These are phyloP conservation scores for Stenotaenia linearis DNA, from an alignment of 2,888 invertebrate genomes.

Conservation along the genomic window DNA sequence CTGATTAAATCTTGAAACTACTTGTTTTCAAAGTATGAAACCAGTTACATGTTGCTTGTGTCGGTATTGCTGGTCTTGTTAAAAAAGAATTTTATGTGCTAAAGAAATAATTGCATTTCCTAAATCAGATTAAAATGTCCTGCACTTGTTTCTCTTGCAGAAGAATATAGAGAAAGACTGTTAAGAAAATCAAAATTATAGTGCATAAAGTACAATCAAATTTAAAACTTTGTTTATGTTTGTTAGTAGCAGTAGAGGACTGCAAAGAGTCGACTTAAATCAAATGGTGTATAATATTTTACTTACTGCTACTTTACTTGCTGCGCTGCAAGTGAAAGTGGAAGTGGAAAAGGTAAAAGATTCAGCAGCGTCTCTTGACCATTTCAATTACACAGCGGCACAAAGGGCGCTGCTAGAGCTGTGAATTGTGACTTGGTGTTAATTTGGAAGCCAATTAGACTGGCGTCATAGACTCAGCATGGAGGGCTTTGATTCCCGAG, in stretches of 20 bases:
- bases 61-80: neutral
- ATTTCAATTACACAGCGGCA: neutral
- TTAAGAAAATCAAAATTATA: no score
- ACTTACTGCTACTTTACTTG: no score
- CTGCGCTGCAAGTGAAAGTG: neutral
- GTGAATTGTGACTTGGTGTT: neutral
- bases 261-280: no score
- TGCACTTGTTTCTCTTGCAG: no score
- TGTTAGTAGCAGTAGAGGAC: no score
- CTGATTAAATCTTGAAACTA: neutral
- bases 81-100: neutral
- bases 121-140: neutral
- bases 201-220: no score
- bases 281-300: no score
- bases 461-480: constrained; percentile 4
- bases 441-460: constrained; percentile 5
- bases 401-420: neutral
- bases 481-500: neutral
- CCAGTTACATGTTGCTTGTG: neutral
- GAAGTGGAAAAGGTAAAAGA: neutral
- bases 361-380: neutral
- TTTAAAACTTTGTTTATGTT: no score
- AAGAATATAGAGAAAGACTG: no score
- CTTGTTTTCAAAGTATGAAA: neutral
- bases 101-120: neutral